Base-by-base conservation (phyloP, 2,113 vertebrate species). In the Synodontis membranacea region DNA sequence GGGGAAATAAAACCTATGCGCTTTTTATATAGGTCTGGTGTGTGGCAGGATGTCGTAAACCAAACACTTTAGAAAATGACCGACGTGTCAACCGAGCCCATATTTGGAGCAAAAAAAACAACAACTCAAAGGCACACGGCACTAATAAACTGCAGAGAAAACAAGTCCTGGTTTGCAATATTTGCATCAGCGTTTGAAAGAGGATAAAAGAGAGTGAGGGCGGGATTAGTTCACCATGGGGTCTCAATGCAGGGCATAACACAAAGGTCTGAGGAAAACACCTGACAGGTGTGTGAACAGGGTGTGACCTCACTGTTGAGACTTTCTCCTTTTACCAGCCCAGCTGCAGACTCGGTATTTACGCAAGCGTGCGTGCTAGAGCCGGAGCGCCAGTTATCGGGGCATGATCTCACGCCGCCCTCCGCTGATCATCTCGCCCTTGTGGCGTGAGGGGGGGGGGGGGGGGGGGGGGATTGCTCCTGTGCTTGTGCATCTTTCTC, bases 271-370 rank as follows among this genome's bases (percentile, higher is more conserved):
- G 68, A 78, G 42, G 79, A 44, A 44, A 83, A 81, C 81, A 87
- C 78, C 82, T 88, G 84, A 64, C 88, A 88, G 88, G 86, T 90
- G 89, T 84, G 82, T 85, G 39, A 52, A 76, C n/a, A n/a, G n/a
- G 80, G 83, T 64, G 76, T 66, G 82, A 83, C 85, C 66, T 84
- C 80, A 80, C 83, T 74, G 17, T 64, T 72, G 66, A 64, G 37
- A 46, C 52, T 28, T 46, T 75, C 17, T 84, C 50, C 64, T 75
- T 60, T 84, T 80, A 81, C 74, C 50, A 68, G 39, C 75, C 34
- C 54, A 70, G 48, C 50, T 72, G 64, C 42, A 34, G 42, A 54
- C 82, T 50, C 39, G 39, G 7, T 78, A 50, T 83, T 76, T 42
- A 46, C 62, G 80, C 62, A 52, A 37, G 68, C 28, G 28, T 82